A percentile compares a stretch with the other conserved stretches of the same genome.
Conservation (phyloP, 2,113 vertebrate genomes). For the Leptobrachium ailaonicum region DNA sequence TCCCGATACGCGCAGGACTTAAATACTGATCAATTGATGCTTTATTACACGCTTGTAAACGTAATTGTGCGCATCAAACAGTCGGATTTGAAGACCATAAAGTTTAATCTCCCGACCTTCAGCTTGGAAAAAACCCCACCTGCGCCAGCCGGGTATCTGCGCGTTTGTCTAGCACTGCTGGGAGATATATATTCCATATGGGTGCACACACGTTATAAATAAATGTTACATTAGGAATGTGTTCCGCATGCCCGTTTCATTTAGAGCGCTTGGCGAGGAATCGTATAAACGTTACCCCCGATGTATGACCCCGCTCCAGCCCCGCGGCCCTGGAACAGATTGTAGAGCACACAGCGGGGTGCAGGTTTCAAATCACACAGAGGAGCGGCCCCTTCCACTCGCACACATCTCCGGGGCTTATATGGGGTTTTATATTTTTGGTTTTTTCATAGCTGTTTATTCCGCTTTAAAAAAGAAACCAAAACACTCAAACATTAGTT, state of each 20-base stretch:
- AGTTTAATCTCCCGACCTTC: conserved; percentile 29
- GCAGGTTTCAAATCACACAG: not conserved
- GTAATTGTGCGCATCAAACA: conserved; percentile 41
- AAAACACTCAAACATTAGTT: not conserved
- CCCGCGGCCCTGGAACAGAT: conserved; percentile 4
- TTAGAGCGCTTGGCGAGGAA: conserved; percentile 1
- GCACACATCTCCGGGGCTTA: not conserved
- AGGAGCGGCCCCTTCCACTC: not conserved
- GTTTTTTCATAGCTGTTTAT: not conserved
- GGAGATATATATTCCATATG: conserved; percentile 45
- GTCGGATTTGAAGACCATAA: conserved; percentile 44
- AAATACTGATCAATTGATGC: conserved; percentile 1
- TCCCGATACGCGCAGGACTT: not conserved
- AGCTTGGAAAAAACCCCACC: conserved; percentile 8
- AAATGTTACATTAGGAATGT: conserved; percentile 28
- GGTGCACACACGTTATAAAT: conserved; percentile 26
- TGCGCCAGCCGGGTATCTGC: not conserved
- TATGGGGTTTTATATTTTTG: not conserved
- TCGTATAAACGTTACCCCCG: conserved; percentile 1
- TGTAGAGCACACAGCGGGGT: conserved; percentile 11
- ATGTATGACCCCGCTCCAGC: not conserved
- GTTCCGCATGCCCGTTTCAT: conserved; percentile 3
- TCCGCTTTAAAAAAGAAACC: not conserved
- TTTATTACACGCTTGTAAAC: conserved; percentile 24
- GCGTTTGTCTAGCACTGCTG: conserved; percentile 4